A percentile compares a stretch with the other conserved stretches of the same genome.
These are phyloP conservation scores for Thelaira solivaga DNA, from an alignment of 2,888 invertebrate genomes.

Conservation along the genomic window DNA sequence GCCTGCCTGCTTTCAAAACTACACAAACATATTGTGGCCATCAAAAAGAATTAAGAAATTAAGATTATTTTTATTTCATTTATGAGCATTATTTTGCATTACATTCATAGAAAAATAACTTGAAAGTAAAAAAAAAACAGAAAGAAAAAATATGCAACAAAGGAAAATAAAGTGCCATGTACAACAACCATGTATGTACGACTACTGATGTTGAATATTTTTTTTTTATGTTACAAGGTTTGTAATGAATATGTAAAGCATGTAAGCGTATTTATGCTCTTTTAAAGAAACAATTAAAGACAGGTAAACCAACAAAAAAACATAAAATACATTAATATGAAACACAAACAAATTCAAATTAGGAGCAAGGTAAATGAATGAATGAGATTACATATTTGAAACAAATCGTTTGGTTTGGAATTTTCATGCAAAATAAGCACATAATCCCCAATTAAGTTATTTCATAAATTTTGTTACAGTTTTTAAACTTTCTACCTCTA, in stretches of 20 bases:
- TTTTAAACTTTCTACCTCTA: too few relatives aligned
- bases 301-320: not conserved
- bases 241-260: slow-evolving; percentile 13
- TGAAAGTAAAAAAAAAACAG: too few relatives aligned
- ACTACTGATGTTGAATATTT: too few relatives aligned
- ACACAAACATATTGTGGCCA: slow-evolving; percentile 55
- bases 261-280: not conserved
- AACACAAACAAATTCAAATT: not conserved
- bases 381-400: too few relatives aligned
- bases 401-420: too few relatives aligned
- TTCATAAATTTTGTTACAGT: too few relatives aligned
- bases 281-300: not conserved
- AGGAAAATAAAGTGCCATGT: slow-evolving; percentile 19
- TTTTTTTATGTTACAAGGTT: slow-evolving; percentile 57
- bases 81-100: slow-evolving; percentile 21
- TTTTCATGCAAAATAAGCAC: too few relatives aligned
- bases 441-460: too few relatives aligned
- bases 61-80: slow-evolving; percentile 35
- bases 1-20: slow-evolving; percentile 15
- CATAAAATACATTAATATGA: too few relatives aligned
- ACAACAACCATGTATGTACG: too few relatives aligned
- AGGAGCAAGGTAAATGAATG: too few relatives aligned
- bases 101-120: too few relatives aligned
- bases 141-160: not conserved
- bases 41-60: slow-evolving; percentile 49